Base-by-base conservation (phyloP, 1,140 invertebrate genomes). In the Phymastichus coffea region DNA sequence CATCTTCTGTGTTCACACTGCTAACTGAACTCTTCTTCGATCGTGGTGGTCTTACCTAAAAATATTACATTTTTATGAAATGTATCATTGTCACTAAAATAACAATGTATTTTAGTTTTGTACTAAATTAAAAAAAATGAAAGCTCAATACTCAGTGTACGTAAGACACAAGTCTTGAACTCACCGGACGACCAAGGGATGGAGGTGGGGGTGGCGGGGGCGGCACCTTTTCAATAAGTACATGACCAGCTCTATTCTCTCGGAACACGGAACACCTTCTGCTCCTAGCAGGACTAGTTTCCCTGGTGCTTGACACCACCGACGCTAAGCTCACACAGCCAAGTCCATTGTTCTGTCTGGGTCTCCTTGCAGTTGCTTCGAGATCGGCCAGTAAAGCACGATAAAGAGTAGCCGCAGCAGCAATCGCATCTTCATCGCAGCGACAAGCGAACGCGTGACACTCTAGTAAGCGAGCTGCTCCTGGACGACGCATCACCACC, bases 371-470 rank as follows among this genome's bases (percentile, higher is more conserved):
- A n/a, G 38, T 57, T 8, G 76, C 78, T 60, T 87, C 86, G 80
- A 94, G 87, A 71, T 92, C 89, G 22, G 88, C 86, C 74, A 94
- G 86, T 46, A 95, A 77, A 0, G 90, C 91, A 73, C 93, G 89
- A 75, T 94, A 95, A 41, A 94, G 80, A 48, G 92, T 94, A 7
- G 92, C 92, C 1, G 93, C 93, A 56, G 94, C 91, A 0, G 92
- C 90, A 25, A 95, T 89, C 20, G 93, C 92, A 73, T 95, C 92
- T 77, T 95, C 92, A 12, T 91, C 87, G 65, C 84, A 87, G 68
- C 88, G 87, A 78, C 93, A 95, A 56, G 92, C 89, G 77, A 95
- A 96, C 14, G 89, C 93, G 78, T 96, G 93, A 74, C 93, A 95
- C 77, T 95, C 91, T 44, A 94, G 78, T 58, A 90, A 82, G 68